Base-by-base conservation (phyloP, 2,888 invertebrate genomes). In the Nomada lathburiana region DNA sequence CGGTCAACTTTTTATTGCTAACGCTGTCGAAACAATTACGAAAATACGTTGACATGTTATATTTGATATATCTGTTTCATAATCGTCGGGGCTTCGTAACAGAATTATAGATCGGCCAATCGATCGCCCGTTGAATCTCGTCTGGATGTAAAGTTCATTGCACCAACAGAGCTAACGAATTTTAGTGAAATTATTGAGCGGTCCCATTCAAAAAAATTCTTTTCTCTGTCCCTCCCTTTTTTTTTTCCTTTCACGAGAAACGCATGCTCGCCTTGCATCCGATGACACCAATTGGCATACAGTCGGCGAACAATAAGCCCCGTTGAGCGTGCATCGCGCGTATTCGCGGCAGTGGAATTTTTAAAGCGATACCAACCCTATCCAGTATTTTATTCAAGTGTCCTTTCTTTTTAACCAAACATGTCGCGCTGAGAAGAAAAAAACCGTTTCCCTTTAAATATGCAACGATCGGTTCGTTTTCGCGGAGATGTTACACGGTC, bases 301-400 rank as follows among this genome's bases (percentile, higher is more conserved):
- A 77, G 23, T 53, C 18, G 44, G 2, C 13, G 53, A 67, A 77
- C 77, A 67, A 78, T 75, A 26, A 75, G 50, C 18, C 47, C 62
- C 60, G 77, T 53, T 23, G 47, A 74, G 47, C 50, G 73, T 77
- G 67, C 44, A 47, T 47, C 26, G 29, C 23, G 20, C 44, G 29
- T 13, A 44, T 62, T 47, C 60, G 65, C 13, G 67, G 11, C 13
- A 18, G 60, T 7, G 44, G 53, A 67, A 67, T 74, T 55, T 77
- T 74, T 47, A 44, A 67, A 77, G 50, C 60, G 47, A 74, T 74
- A 36, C 44, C 23, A 53, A 10, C 26, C 18, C 13, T 20, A 42
- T 42, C 18, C 7, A 11, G 2, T 7, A 11, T 62, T 20, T 68
- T 7, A 7, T 13, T 42, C 9, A 7, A 23, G 5, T 20, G n/a